phyloP scores from a whole-genome alignment of 1,140 invertebrate species.

The Pseudomyrmex pallidus region DNA sequence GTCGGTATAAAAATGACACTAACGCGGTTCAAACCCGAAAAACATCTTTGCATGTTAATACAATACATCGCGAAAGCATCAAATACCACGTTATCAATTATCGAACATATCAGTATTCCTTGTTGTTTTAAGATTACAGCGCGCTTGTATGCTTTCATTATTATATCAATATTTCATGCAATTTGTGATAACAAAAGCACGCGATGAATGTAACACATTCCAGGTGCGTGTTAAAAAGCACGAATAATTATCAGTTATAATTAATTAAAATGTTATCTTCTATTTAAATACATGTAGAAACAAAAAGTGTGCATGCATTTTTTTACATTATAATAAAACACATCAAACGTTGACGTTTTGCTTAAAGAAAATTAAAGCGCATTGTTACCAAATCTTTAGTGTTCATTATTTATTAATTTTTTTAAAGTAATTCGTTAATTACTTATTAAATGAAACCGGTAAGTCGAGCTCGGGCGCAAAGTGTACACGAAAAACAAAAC shows the following conservation, averaged over 20 bases:
- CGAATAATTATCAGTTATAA: too few species aligned
- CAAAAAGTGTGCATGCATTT: too few species aligned
- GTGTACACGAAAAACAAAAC: neutral
- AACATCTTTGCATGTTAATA: too few species aligned
- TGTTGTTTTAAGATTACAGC: neutral
- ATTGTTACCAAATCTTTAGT: neutral
- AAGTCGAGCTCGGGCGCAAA: neutral
- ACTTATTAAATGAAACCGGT: neutral
- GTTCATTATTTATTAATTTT: neutral
- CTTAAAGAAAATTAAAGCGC: neutral
- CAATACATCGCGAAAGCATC: too few species aligned
- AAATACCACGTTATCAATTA: constrained; percentile 2
- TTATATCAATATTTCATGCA: neutral
- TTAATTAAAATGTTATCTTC: too few species aligned
- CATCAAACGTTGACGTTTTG: neutral
- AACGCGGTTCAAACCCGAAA: too few species aligned
- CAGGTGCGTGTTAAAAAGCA: too few species aligned
- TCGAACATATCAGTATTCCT: constrained; percentile 2
- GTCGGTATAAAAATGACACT: too few species aligned
- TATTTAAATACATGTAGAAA: too few species aligned
- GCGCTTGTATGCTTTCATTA: constrained; percentile 1
- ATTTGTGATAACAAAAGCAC: constrained; percentile 23
- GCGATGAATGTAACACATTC: neutral
- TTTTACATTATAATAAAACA: neutral
- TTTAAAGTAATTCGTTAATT: neutral